Evolutionary conservation across 2,888 invertebrate genomes (phyloP).

Genomic region (Tetragonisca angustula): DNA sequence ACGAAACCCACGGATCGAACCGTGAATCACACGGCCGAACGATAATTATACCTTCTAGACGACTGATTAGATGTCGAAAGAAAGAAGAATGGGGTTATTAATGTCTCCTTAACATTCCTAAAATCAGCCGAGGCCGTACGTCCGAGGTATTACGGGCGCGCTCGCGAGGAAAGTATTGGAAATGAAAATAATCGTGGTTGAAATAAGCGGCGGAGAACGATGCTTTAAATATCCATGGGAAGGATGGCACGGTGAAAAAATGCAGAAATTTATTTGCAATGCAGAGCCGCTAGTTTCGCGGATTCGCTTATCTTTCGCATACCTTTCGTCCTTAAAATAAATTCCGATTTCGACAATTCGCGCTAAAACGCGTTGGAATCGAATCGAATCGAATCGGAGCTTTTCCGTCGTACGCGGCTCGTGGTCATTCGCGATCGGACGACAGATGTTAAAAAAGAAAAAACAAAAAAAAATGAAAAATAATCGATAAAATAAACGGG

Average conservation of each 20-base stretch:
- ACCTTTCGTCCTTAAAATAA: slow-evolving; percentile 12
- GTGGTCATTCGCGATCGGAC: background rate
- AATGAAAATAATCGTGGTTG: slow-evolving; percentile 5
- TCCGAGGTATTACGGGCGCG: background rate
- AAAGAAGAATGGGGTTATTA: slow-evolving; percentile 53
- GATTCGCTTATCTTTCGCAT: slow-evolving; percentile 22
- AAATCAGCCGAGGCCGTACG: slow-evolving; percentile 19
- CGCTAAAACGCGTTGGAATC: background rate
- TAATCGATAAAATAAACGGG: background rate
- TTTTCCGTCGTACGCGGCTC: background rate
- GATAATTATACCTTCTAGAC: slow-evolving; percentile 54
- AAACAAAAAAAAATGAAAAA: too few species aligned
- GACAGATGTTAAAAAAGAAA: background rate
- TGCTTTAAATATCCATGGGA: slow-evolving; percentile 19
- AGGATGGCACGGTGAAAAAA: slow-evolving; percentile 18
- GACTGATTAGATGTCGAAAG: slow-evolving; percentile 48
- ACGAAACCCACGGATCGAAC: slow-evolving; percentile 53
- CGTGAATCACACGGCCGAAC: slow-evolving; percentile 31
- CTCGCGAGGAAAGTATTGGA: slow-evolving; percentile 5
- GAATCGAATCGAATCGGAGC: background rate
- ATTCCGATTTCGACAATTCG: background rate
- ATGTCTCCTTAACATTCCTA: slow-evolving; percentile 37
- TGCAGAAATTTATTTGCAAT: slow-evolving; percentile 37
- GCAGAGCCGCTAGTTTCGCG: slow-evolving; percentile 4
- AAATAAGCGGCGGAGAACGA: too few species aligned